A percentile compares a stretch with the other conserved stretches of the same genome.
phyloP scores from a whole-genome alignment of 2,888 invertebrate genomes.

The Syritta pipiens region DNA sequence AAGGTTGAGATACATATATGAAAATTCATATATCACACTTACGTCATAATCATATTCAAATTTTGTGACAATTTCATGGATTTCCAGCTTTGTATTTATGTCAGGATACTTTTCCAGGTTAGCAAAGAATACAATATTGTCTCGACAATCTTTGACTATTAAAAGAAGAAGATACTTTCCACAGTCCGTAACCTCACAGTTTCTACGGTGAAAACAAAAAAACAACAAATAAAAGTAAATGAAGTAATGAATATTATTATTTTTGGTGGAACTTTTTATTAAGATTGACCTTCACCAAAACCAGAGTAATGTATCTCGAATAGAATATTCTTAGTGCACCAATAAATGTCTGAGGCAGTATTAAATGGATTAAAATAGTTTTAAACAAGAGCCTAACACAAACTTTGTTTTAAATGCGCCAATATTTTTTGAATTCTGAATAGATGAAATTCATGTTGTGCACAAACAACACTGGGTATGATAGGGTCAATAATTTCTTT shows the following conservation, averaged over 20 bases:
- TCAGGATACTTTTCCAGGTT: conserved; percentile 85
- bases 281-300: no score
- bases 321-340: no score
- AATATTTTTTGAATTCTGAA: no score
- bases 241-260: not conserved
- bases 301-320: no score
- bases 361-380: no score
- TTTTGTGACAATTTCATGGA: conserved; percentile 91
- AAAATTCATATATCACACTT: conserved; percentile 69
- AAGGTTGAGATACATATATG: conserved; percentile 16
- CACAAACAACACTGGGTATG: no score
- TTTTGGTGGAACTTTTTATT: no score
- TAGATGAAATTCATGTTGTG: no score
- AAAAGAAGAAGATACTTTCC: conserved; percentile 92
- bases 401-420: no score
- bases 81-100: conserved; percentile 83
- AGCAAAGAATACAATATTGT: conserved; percentile 93
- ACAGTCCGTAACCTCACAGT: conserved; percentile 93
- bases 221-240: not conserved
- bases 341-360: no score
- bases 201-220: conserved; percentile 81
- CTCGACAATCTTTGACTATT: conserved; percentile 92
- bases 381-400: no score
- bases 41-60: conserved; percentile 97
- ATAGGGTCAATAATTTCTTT: no score